Conservation (phyloP, 2,797 vertebrate species). For the Sebastes nivosus region DNA sequence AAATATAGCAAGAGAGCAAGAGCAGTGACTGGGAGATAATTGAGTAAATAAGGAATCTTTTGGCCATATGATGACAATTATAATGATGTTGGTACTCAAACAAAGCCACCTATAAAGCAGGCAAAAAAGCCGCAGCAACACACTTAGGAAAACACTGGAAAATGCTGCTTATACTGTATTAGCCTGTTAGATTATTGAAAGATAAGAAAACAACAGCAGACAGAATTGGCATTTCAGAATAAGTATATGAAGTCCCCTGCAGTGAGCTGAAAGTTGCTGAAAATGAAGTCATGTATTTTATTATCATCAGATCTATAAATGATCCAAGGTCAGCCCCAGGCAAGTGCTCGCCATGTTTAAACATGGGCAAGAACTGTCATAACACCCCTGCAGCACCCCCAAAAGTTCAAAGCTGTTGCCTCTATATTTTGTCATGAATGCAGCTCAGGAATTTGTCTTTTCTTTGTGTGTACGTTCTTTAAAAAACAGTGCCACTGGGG, state of each 20-base stretch:
- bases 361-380: conserved; percentile 54
- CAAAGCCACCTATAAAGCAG: background rate
- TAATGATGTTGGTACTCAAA: background rate
- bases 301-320: conserved; percentile 53
- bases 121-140: background rate
- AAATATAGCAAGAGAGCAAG: background rate
- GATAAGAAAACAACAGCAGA: background rate
- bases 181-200: background rate
- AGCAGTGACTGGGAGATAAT: background rate
- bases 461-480: conserved; percentile 44
- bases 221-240: background rate
- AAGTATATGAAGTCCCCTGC: conserved; percentile 9
- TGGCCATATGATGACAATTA: background rate
- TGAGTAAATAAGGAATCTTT: background rate
- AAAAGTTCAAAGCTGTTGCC: conserved; percentile 59
- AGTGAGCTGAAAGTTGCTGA: conserved; percentile 27
- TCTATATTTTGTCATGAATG: conserved; percentile 49
- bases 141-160: background rate
- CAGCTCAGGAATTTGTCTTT: conserved; percentile 55
- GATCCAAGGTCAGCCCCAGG: conserved; percentile 54
- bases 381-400: conserved; percentile 58
- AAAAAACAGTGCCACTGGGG: conserved; percentile 24
- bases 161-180: background rate
- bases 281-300: conserved; percentile 45
- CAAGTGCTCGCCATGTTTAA: conserved; percentile 59